Base-by-base conservation (phyloP, 2,113 vertebrate species). In the Acinonyx jubatus region DNA sequence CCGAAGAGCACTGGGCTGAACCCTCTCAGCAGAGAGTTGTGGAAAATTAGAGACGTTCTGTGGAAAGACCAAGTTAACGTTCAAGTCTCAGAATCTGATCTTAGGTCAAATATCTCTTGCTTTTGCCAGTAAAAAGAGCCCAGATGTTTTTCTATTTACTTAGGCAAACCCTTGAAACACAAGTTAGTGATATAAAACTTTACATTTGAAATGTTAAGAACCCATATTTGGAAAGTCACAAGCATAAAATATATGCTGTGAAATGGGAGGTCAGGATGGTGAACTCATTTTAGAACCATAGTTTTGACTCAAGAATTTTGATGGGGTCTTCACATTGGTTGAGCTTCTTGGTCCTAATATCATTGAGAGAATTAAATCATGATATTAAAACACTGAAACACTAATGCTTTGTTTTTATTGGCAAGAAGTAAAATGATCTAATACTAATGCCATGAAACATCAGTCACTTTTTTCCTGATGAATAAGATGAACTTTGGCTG, bases 321-420 rank as follows among this genome's bases (percentile, higher is more conserved):
- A 98, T 98, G 97, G 98, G 98, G 98, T 98, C 98, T 98, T 98
- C 68, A 29, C 76, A 94, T 98, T 98, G 98, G 98, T 98, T 98
- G 98, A 98, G 98, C 98, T 98, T 98, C 98, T 98, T 98, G 97
- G 98, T 98, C 97, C 98, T 98, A 97, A 98, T 99, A 99, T 99
- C 98, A 99, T 98, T 98, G 98, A 98, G 97, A 98, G 98, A 99
- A 99, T 99, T 99, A 99, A 99, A 99, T 99, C 98, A 99, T 99
- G 98, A 98, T 98, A 98, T 98, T 98, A 98, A 99, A 99, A 99
- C 99, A 99, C 85, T 98, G 98, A 98, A 99, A 98, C 98, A 98
- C 98, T 98, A 99, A 99, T 98, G 98, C 98, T 99, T 99, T 99
- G 98, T 99, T 99, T 99, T 99, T 97, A 74, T 99, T 99, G 99